Conservation (phyloP, 1,140 invertebrate species). For the Liolophura sinensis region DNA sequence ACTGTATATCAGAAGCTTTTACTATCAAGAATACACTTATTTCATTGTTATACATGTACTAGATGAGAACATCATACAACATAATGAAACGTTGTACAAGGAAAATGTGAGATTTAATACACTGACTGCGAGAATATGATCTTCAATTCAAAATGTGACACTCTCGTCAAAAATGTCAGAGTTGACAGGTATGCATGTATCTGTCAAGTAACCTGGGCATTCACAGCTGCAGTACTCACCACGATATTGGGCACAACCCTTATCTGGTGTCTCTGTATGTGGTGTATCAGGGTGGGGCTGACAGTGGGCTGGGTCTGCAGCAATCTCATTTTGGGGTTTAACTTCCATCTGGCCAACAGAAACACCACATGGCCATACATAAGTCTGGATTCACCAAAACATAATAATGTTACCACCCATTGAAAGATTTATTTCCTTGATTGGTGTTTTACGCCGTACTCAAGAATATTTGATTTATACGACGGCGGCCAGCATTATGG, state of each 20-base stretch:
- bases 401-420: neutral
- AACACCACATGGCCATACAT: neutral
- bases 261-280: conserved; percentile 50
- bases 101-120: too few species aligned
- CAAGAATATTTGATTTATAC: neutral
- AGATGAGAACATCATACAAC: too few species aligned
- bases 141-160: too few species aligned
- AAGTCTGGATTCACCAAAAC: neutral
- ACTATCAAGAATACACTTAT: too few species aligned
- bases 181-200: too few species aligned
- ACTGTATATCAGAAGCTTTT: too few species aligned
- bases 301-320: conserved; percentile 54
- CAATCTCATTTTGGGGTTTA: conserved; percentile 54
- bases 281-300: conserved; percentile 50
- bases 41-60: too few species aligned
- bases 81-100: too few species aligned
- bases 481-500: too few species aligned
- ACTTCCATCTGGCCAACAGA: conserved; percentile 39
- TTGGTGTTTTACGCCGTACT: neutral
- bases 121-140: too few species aligned
- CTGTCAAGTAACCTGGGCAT: too few species aligned
- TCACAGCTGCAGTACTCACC: conserved; percentile 26
- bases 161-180: too few species aligned
- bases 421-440: neutral
- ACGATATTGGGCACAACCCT: conserved; percentile 46